A percentile compares a stretch with the other conserved stretches of the same genome.
phyloP scores from a whole-genome alignment of 2,113 vertebrate species.

The Bos taurus region DNA sequence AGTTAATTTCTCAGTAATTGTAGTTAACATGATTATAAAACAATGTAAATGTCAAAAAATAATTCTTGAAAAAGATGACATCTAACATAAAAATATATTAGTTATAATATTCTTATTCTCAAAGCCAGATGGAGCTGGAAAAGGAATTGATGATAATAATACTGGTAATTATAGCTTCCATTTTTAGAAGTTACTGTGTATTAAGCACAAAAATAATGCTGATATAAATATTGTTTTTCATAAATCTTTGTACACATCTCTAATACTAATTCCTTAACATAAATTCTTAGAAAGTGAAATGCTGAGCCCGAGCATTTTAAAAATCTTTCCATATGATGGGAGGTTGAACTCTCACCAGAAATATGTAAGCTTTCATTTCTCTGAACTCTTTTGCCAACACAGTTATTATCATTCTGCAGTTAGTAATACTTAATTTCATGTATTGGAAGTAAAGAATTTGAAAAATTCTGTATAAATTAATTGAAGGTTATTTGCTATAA shows the following conservation, averaged over 20 bases:
- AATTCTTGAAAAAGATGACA: slow-evolving; percentile 60
- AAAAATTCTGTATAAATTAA: neutral
- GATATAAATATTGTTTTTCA: slow-evolving; percentile 69
- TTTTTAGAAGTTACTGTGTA: slow-evolving; percentile 67
- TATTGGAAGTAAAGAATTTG: neutral
- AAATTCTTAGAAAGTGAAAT: slow-evolving; percentile 44
- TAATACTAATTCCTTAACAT: slow-evolving; percentile 41
- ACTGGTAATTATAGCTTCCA: slow-evolving; percentile 68
- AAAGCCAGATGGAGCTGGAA: slow-evolving; percentile 65
- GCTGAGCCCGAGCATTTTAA: neutral
- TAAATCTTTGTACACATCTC: slow-evolving; percentile 43
- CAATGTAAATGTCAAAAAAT: slow-evolving; percentile 71
- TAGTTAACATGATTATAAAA: slow-evolving; percentile 76
- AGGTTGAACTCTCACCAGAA: neutral
- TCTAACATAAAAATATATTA: slow-evolving; percentile 67
- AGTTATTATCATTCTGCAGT: neutral
- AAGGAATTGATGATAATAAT: slow-evolving; percentile 51
- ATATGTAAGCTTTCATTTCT: neutral
- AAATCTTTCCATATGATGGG: neutral
- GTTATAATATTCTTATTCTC: slow-evolving; percentile 69
- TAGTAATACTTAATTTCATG: neutral
- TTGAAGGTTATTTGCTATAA: neutral
- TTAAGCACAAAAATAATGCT: slow-evolving; percentile 56
- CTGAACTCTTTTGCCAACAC: neutral
- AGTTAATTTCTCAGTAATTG: slow-evolving; percentile 49